Conservation (phyloP, 2,113 vertebrate species). For the Taurulus bubalis region DNA sequence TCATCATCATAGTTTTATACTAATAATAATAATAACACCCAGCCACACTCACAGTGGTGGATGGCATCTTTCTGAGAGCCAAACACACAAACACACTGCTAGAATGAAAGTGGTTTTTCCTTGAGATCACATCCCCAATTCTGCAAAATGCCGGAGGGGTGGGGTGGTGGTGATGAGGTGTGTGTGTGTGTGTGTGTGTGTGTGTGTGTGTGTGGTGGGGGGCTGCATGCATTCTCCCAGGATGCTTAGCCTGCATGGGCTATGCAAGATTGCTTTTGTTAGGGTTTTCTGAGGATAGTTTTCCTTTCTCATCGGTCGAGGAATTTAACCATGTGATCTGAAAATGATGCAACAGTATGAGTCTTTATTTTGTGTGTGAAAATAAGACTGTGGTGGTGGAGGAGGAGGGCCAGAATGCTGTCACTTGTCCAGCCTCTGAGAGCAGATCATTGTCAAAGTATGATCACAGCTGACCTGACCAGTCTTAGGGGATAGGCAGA, state of each 20-base stretch:
- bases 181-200: no score
- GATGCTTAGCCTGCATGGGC: conserved; percentile 60
- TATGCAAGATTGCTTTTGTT: conserved; percentile 75
- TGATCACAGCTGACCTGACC: conserved; percentile 14
- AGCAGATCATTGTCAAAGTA: background rate
- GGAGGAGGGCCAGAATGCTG: conserved; percentile 28
- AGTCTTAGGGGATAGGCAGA: background rate
- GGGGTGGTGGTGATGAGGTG: conserved; percentile 10
- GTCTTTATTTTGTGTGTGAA: conserved; percentile 69
- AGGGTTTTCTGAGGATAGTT: conserved; percentile 63
- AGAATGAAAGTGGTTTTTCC: conserved; percentile 39
- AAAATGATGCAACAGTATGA: conserved; percentile 66
- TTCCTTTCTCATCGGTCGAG: conserved; percentile 67
- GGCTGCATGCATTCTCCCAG: conserved; percentile 68
- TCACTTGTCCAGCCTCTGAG: conserved; percentile 24
- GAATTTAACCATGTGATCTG: conserved; percentile 63
- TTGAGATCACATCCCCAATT: conserved; percentile 58
- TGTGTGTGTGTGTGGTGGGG: background rate
- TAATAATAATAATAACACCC: conserved; percentile 56
- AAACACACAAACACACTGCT: conserved; percentile 44
- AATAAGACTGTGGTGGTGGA: conserved; percentile 6
- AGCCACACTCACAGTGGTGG: conserved; percentile 34
- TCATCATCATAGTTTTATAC: conserved; percentile 52
- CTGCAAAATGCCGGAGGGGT: conserved; percentile 46
- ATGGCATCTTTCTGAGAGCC: conserved; percentile 49